Percentiles rank a stretch among this genome's conserved stretches.
Evolutionary conservation across 2,888 invertebrate species (phyloP).

Genomic region (Capitulum mitella): DNA sequence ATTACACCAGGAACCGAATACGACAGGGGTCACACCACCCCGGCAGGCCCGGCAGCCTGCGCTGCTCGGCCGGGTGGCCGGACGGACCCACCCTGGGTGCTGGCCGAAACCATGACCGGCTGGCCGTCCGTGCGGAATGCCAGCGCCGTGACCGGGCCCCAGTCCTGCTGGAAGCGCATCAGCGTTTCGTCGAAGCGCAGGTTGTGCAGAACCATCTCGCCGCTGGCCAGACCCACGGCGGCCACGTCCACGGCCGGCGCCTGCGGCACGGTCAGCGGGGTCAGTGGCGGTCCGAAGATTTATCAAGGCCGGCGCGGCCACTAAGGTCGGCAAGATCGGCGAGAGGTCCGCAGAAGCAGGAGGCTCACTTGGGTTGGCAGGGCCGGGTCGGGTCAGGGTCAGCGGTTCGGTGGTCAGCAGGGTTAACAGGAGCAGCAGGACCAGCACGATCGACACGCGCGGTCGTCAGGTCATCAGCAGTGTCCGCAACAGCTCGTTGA

Average conservation of each 20-base stretch:
- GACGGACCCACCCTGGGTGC: slow-evolving; percentile 62
- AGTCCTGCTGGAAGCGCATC: slow-evolving; percentile 81
- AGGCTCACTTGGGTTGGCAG: not conserved
- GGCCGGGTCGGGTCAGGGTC: not conserved
- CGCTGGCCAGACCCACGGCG: slow-evolving; percentile 75
- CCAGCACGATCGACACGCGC: too few species aligned
- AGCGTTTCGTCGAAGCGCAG: slow-evolving; percentile 72
- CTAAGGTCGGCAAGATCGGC: too few species aligned
- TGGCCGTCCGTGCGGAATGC: slow-evolving; percentile 79
- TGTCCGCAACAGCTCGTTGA: too few species aligned
- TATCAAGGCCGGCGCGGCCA: too few species aligned
- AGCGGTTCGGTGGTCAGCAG: not conserved
- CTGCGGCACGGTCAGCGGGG: slow-evolving; percentile 37
- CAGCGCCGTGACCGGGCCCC: slow-evolving; percentile 76
- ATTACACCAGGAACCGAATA: too few species aligned
- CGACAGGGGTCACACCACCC: too few species aligned
- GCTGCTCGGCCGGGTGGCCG: too few species aligned
- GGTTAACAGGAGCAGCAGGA: not conserved
- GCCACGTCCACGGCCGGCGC: slow-evolving; percentile 89
- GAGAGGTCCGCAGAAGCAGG: too few species aligned
- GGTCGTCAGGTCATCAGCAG: too few species aligned
- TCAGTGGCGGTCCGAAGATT: slow-evolving; percentile 22
- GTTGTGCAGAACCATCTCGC: slow-evolving; percentile 78
- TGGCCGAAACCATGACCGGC: slow-evolving; percentile 79
- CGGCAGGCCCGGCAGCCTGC: too few species aligned